Conservation (phyloP, 2,888 invertebrate genomes). For the Cheilosia impressa region DNA sequence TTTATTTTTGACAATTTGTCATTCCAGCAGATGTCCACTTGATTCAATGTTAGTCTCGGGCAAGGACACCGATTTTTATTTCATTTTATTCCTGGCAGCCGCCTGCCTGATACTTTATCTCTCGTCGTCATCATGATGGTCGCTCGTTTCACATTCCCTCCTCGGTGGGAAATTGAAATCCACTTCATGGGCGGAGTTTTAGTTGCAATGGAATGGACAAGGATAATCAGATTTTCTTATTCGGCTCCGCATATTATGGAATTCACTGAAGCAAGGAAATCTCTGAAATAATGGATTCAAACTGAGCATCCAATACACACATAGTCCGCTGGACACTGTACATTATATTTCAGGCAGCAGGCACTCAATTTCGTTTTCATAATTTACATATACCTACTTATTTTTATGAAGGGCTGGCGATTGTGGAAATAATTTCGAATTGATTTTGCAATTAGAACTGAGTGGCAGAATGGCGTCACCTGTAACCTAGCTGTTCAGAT, state of each 20-base stretch:
- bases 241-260: slow-evolving; percentile 41
- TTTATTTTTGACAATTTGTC: slow-evolving; percentile 82
- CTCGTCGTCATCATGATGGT: slow-evolving; percentile 47
- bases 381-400: slow-evolving; percentile 51
- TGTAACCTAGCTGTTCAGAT: no score
- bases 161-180: slow-evolving; percentile 57
- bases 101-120: slow-evolving; percentile 7
- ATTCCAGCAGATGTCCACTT: slow-evolving; percentile 74
- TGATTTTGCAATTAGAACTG: background rate
- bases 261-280: slow-evolving; percentile 58
- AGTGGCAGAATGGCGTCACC: no score
- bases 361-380: slow-evolving; percentile 10
- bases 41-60: slow-evolving; percentile 72
- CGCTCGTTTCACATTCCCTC: slow-evolving; percentile 55
- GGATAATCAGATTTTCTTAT: slow-evolving; percentile 68
- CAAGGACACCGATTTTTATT: slow-evolving; percentile 66
- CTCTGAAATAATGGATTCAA: slow-evolving; percentile 42
- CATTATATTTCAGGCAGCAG: slow-evolving; percentile 5
- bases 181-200: slow-evolving; percentile 31
- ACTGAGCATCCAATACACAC: background rate
- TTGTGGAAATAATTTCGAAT: background rate
- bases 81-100: slow-evolving; percentile 18
- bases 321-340: slow-evolving; percentile 4
- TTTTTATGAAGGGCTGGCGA: slow-evolving; percentile 27
- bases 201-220: slow-evolving; percentile 16